phyloP scores from a whole-genome alignment of 2,888 invertebrate genomes.

The Orthosia cruda region DNA sequence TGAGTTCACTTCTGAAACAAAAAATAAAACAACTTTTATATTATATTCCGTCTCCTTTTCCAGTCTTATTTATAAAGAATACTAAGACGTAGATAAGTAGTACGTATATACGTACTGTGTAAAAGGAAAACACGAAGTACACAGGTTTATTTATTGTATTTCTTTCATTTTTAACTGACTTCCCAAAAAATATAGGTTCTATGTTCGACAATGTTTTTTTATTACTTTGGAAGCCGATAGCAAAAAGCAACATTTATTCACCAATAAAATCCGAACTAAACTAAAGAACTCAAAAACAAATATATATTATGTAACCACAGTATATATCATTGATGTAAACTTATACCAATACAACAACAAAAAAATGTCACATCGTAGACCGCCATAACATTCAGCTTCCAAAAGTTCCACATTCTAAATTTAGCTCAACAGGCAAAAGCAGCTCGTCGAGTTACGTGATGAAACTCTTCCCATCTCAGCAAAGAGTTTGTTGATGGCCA shows the following conservation, averaged over 20 bases:
- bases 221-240: too few species aligned
- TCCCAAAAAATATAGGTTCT: too few species aligned
- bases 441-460: slow-evolving; percentile 26
- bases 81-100: background rate
- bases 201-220: too few species aligned
- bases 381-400: background rate
- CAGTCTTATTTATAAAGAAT: background rate
- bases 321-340: background rate
- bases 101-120: too few species aligned
- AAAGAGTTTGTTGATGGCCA: slow-evolving; percentile 33
- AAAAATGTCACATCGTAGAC: slow-evolving; percentile 3
- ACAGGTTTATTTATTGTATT: too few species aligned
- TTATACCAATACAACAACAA: background rate
- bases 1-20: slow-evolving; percentile 53
- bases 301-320: too few species aligned
- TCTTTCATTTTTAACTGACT: too few species aligned
- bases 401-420: slow-evolving; percentile 21
- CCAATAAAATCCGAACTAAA: too few species aligned
- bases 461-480: slow-evolving; percentile 22
- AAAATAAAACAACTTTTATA: slow-evolving; percentile 29
- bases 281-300: too few species aligned
- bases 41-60: background rate
- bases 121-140: too few species aligned
- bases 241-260: too few species aligned
- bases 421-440: slow-evolving; percentile 24